Evolutionary conservation across 2,113 vertebrate genomes (phyloP).

Genomic region (Gobio gobio): DNA sequence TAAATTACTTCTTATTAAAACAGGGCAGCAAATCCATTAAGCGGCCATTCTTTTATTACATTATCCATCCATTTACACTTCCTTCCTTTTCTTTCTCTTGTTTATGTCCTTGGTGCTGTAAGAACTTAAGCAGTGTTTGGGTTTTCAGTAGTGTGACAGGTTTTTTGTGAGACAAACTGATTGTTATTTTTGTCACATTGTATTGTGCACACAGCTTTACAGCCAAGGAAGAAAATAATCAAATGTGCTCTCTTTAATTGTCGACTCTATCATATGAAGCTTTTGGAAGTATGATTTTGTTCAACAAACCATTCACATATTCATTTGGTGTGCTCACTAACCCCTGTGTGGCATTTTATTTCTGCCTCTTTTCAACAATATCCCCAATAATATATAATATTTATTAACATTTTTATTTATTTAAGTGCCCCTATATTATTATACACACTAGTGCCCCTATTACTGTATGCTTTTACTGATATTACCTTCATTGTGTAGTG

Average conservation of each 20-base stretch:
- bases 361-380: neutral
- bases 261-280: neutral
- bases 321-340: neutral
- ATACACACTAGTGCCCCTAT: too few relatives aligned
- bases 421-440: too few relatives aligned
- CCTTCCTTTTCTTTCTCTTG: neutral
- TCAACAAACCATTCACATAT: neutral
- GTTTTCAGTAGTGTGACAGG: neutral
- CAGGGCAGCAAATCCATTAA: neutral
- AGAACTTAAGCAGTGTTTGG: neutral
- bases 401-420: neutral
- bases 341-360: neutral
- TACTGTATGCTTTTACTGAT: too few relatives aligned
- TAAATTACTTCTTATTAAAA: neutral
- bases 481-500: too few relatives aligned
- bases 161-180: neutral
- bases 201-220: neutral
- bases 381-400: neutral
- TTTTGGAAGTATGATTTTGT: neutral
- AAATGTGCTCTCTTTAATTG: neutral
- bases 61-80: neutral
- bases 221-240: neutral
- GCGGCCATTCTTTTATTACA: neutral
- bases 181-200: slow-evolving; percentile 3
- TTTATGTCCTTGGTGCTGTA: neutral